Evolutionary conservation across 2,113 vertebrate genomes (phyloP).

Genomic region (Leptocoma aspasia): DNA sequence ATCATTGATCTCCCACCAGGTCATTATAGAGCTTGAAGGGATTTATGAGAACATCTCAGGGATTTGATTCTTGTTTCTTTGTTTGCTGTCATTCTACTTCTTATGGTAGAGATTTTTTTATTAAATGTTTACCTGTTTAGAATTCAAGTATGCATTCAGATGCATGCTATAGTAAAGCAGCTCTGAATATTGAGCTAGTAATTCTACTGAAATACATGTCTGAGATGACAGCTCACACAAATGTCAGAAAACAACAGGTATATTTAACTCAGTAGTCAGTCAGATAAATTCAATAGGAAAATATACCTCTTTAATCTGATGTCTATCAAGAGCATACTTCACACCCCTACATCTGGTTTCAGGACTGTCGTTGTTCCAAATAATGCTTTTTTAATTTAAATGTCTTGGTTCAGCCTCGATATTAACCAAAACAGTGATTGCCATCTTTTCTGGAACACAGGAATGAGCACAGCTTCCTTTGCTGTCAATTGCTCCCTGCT

Average conservation of each 20-base stretch:
- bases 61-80: neutral
- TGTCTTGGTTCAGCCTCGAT: neutral
- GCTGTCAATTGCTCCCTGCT: neutral
- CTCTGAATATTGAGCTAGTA: neutral
- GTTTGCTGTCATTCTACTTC: neutral
- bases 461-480: neutral
- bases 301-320: conserved; percentile 11
- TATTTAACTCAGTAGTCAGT: neutral
- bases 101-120: neutral
- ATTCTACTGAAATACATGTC: neutral
- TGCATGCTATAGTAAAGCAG: neutral
- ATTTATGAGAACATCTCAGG: neutral
- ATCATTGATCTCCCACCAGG: fast-evolving
- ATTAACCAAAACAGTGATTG: neutral
- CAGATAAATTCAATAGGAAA: neutral
- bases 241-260: conserved; percentile 9
- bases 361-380: neutral
- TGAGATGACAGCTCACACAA: neutral
- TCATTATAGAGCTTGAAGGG: neutral
- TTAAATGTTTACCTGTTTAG: neutral
- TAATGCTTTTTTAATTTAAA: neutral
- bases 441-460: neutral
- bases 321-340: neutral
- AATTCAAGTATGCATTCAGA: neutral
- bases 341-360: neutral